Base-by-base conservation (phyloP, 2,888 invertebrate genomes). In the Melipona bicolor region DNA sequence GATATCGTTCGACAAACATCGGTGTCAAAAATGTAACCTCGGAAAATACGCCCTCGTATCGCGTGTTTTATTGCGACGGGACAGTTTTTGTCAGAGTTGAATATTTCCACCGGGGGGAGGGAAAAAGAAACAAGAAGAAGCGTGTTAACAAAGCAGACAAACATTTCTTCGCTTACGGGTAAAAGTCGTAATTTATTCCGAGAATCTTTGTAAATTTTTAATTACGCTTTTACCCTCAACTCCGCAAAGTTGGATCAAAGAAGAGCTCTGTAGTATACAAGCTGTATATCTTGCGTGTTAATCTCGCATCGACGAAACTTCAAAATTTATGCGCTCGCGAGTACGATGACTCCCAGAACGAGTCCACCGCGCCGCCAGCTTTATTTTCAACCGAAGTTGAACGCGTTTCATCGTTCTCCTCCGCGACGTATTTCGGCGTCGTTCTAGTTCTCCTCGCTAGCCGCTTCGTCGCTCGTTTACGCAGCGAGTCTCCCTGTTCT, bases 381-480 rank as follows among this genome's bases (percentile, higher is more conserved):
- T 61, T 11, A 49, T 72, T 49, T 36, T 43, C 43, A 9, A 43
- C 43, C 9, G n/a, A 74, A 43, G 24, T 65, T 17, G 11, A 56
- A 77, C 9, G 21, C 24, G 65, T 76, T 36, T 32, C 56, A 50
- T 24, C 50, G 59, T 43, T 43, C 43, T 9, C 43, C 43, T 9
- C 9, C 43, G 65, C 52, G 54, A 86, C 75, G 81, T 88, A 88
- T 88, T 88, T 88, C 71, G 88, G 86, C 81, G 59, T 36, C 83
- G 64, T 69, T 73, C 19, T 77, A 78, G 64, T 83, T 70, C 68
- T 65, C 78, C 64, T 72, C 70, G 64, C 73, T 76, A 62, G 61
- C 62, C 67, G 64, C 64, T 59, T 67, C 64, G 19, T 56, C 24
- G 62, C 49, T 56, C 72, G 49, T 59, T 56, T 17, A 68, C 80